Percentiles rank a stretch among this genome's conserved stretches.
These are phyloP conservation scores for Cephus spinipes DNA, from an alignment of 2,888 invertebrate genomes.

Conservation along the genomic window DNA sequence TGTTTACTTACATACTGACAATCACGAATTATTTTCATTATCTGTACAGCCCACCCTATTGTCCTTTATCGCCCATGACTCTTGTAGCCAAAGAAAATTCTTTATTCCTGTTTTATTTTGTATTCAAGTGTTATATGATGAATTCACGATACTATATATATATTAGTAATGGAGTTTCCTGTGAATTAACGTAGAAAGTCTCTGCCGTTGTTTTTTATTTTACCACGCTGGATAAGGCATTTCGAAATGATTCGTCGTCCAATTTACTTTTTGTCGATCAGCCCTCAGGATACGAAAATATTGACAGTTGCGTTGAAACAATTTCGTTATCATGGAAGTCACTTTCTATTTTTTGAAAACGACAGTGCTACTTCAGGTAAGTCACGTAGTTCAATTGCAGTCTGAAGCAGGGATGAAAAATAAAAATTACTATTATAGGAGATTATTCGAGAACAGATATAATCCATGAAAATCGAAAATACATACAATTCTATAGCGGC, in stretches of 20 bases:
- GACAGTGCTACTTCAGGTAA: neutral
- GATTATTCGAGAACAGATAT: neutral
- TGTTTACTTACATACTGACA: slow-evolving; percentile 61
- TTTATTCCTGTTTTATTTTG: neutral
- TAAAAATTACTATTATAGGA: neutral
- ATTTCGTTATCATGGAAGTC: neutral
- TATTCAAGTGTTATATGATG: neutral
- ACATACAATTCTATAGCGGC: neutral
- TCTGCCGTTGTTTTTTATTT: neutral
- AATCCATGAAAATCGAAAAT: neutral
- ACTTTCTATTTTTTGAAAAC: slow-evolving; percentile 3
- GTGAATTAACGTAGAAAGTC: neutral
- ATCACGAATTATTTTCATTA: neutral
- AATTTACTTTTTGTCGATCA: neutral
- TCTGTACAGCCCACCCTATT: neutral
- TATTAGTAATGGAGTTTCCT: neutral
- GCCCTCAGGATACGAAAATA: neutral
- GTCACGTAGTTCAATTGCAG: neutral
- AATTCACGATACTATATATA: neutral
- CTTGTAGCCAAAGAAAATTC: neutral
- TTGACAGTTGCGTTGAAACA: neutral
- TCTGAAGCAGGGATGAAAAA: neutral
- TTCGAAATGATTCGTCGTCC: neutral
- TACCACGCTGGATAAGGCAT: neutral
- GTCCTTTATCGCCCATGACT: neutral